Conservation (phyloP, 1,140 invertebrate species). For the Zophobas atratus region DNA sequence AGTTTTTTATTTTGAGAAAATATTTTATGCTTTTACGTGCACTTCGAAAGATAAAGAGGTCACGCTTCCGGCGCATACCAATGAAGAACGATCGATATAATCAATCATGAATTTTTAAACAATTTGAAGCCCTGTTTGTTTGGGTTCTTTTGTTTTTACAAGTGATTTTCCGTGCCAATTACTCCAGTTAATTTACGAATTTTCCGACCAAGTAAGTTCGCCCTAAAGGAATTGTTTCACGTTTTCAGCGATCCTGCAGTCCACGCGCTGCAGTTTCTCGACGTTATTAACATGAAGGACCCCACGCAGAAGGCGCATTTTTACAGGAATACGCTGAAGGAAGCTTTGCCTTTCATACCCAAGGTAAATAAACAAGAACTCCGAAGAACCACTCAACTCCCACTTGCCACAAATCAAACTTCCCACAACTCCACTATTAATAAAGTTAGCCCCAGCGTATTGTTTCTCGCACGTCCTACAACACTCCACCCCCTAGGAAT, state of each 20-base stretch:
- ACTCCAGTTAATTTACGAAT: conserved; percentile 3
- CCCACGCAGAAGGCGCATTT: conserved; percentile 90
- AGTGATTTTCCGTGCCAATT: conserved; percentile 1
- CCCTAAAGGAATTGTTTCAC: conserved; percentile 20
- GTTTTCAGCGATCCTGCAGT: conserved; percentile 87
- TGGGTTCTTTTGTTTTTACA: conserved; percentile 2
- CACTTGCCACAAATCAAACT: neutral
- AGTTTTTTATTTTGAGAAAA: neutral
- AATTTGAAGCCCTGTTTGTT: neutral
- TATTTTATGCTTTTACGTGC: conserved; percentile 17
- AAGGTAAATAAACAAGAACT: conserved; percentile 77
- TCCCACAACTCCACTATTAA: conserved; percentile 1
- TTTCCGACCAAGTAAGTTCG: conserved; percentile 1
- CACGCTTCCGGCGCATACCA: neutral
- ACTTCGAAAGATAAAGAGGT: conserved; percentile 8
- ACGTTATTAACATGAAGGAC: conserved; percentile 94
- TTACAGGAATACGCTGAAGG: conserved; percentile 88
- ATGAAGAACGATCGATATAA: conserved; percentile 1
- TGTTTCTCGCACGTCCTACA: conserved; percentile 5
- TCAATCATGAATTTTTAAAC: conserved; percentile 29
- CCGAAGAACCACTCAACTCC: neutral
- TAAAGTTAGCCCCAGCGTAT: conserved; percentile 25
- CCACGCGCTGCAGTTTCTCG: conserved; percentile 91
- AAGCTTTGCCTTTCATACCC: conserved; percentile 90
- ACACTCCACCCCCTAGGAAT: conserved; percentile 23